Conservation (phyloP, 2,113 vertebrate species). For the Zootoca vivipara region DNA sequence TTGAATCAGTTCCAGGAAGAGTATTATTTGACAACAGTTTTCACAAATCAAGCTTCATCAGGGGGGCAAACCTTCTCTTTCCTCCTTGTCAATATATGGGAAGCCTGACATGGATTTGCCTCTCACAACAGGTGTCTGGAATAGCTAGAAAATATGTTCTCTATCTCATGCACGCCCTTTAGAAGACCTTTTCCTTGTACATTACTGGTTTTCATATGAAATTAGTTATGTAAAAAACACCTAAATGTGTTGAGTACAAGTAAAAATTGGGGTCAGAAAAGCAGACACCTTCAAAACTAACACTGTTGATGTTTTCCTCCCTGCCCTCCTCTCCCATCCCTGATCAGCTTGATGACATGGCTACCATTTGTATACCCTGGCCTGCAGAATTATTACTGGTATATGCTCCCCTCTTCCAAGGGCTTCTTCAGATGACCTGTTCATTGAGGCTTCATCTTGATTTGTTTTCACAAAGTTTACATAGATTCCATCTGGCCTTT, state of each 20-base stretch:
- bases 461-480: too few relatives aligned
- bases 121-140: conserved; percentile 27
- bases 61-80: not conserved
- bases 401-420: not conserved
- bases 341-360: not conserved
- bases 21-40: conserved; percentile 20
- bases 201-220: conserved; percentile 19
- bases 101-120: conserved; percentile 28
- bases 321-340: not conserved
- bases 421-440: too few relatives aligned
- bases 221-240: not conserved
- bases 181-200: conserved; percentile 31
- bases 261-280: not conserved
- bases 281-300: not conserved
- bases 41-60: not conserved
- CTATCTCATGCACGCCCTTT: not conserved
- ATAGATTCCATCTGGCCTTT: too few relatives aligned
- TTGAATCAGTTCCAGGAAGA: conserved; percentile 39
- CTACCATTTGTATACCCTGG: too few relatives aligned
- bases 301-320: not conserved
- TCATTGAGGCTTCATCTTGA: too few relatives aligned
- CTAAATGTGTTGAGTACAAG: not conserved
- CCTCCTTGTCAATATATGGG: not conserved
- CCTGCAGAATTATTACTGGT: not conserved
- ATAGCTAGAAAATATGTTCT: conserved; percentile 14